These are phyloP conservation scores for Strigamia crassipes DNA, from an alignment of 2,888 invertebrate species.

Conservation along the genomic window DNA sequence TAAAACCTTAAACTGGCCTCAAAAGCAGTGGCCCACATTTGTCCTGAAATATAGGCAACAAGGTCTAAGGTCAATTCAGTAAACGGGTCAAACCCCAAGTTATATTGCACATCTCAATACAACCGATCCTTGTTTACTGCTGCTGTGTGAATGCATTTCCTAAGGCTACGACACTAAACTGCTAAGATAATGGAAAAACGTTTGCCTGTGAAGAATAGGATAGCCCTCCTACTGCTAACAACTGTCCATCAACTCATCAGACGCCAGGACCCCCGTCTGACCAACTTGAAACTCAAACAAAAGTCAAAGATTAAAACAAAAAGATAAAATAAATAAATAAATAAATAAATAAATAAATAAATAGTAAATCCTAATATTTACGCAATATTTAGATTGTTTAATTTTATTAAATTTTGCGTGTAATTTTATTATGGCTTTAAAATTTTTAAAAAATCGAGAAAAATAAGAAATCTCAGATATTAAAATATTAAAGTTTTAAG, in stretches of 20 bases:
- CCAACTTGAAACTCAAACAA: background rate
- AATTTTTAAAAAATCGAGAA: too few relatives aligned
- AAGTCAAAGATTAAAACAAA: background rate
- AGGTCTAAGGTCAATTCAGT: conserved; percentile 29
- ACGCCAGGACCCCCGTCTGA: conserved; percentile 22
- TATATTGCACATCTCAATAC: conserved; percentile 40
- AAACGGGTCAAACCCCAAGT: conserved; percentile 28
- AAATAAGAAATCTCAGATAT: too few relatives aligned
- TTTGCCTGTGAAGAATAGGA: background rate
- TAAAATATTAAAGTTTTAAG: too few relatives aligned
- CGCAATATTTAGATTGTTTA: too few relatives aligned
- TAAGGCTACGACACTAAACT: conserved; percentile 30
- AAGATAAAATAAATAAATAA: background rate
- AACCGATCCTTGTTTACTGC: conserved; percentile 28
- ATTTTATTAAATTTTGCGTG: too few relatives aligned
- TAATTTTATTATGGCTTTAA: too few relatives aligned
- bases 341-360: background rate
- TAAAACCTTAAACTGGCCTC: conserved; percentile 18
- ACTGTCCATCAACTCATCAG: conserved; percentile 40
- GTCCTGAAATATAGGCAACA: conserved; percentile 37
- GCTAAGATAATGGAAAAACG: conserved; percentile 37
- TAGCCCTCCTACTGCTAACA: background rate
- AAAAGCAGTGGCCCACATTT: conserved; percentile 37
- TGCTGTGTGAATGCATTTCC: conserved; percentile 24
- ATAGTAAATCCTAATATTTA: background rate